Evolutionary conservation across 2,113 vertebrate species (phyloP).

Genomic region (Thryonomys swinderianus): DNA sequence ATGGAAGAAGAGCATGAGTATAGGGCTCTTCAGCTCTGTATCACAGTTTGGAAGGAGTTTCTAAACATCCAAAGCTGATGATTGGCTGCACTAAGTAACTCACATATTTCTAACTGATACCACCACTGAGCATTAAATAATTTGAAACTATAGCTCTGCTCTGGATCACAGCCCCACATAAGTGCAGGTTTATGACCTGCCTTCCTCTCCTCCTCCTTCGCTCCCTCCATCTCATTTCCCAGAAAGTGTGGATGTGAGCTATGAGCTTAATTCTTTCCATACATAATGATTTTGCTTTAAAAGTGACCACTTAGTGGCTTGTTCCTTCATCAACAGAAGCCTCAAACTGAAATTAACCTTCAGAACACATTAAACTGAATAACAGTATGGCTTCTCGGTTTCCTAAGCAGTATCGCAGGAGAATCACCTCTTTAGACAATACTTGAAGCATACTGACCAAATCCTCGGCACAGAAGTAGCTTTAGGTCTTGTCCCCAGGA

Average conservation of each 20-base stretch:
- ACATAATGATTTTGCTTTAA: slow-evolving; percentile 12
- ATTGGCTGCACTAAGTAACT: slow-evolving; percentile 4
- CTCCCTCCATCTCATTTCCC: neutral
- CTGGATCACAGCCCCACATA: neutral
- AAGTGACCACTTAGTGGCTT: neutral
- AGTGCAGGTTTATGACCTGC: neutral
- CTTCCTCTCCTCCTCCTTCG: accelerated
- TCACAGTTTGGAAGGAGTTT: slow-evolving; percentile 34
- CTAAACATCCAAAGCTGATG: slow-evolving; percentile 25
- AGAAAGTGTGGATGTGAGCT: neutral
- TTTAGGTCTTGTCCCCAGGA: neutral
- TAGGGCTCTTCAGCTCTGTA: slow-evolving; percentile 13
- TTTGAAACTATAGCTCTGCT: too few relatives aligned
- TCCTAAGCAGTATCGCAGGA: neutral
- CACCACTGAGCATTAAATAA: neutral
- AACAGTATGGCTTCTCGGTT: neutral
- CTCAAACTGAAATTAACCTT: neutral
- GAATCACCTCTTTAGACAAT: neutral
- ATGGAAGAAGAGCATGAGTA: neutral
- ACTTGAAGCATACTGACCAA: neutral
- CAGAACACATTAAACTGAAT: neutral
- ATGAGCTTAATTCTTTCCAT: neutral
- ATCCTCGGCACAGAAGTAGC: neutral
- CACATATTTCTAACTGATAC: slow-evolving; percentile 15
- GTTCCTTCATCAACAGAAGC: neutral